Percentiles rank a stretch among this genome's conserved stretches.
These are phyloP conservation scores for Acanthosepion lycidas DNA, from an alignment of 2,888 invertebrate species.

Conservation along the genomic window DNA sequence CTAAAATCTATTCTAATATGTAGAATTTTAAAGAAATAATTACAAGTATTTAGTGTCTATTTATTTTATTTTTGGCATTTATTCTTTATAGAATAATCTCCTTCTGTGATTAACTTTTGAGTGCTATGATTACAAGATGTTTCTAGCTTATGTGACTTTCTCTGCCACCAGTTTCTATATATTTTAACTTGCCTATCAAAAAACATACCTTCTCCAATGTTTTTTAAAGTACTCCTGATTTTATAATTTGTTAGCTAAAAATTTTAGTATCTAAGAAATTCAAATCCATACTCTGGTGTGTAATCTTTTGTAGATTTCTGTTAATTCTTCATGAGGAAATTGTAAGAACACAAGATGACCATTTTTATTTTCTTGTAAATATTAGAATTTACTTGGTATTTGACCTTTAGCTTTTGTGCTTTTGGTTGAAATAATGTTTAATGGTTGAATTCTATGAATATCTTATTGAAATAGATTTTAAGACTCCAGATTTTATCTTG, in stretches of 20 bases:
- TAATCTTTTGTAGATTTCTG: not conserved
- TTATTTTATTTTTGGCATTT: not conserved
- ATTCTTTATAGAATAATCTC: not conserved
- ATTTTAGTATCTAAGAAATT: not conserved
- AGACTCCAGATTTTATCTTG: too few relatives aligned
- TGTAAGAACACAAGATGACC: not conserved
- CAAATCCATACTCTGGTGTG: not conserved
- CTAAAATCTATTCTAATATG: not conserved
- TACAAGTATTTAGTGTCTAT: not conserved
- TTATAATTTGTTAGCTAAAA: too few relatives aligned
- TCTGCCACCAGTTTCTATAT: not conserved
- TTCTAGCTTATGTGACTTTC: not conserved
- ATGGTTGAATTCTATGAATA: not conserved
- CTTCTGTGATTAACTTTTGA: not conserved
- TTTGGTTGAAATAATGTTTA: not conserved
- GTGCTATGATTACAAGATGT: not conserved
- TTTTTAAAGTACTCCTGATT: too few relatives aligned
- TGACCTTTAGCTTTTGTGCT: not conserved
- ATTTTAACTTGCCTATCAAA: not conserved
- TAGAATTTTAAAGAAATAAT: too few relatives aligned
- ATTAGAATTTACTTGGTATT: not conserved
- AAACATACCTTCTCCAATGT: not conserved
- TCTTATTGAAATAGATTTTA: not conserved
- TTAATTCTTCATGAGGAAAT: not conserved
- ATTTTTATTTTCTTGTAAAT: not conserved